Evolutionary conservation across 2,888 invertebrate genomes (phyloP).

Genomic region (Dexiosoma caninum): DNA sequence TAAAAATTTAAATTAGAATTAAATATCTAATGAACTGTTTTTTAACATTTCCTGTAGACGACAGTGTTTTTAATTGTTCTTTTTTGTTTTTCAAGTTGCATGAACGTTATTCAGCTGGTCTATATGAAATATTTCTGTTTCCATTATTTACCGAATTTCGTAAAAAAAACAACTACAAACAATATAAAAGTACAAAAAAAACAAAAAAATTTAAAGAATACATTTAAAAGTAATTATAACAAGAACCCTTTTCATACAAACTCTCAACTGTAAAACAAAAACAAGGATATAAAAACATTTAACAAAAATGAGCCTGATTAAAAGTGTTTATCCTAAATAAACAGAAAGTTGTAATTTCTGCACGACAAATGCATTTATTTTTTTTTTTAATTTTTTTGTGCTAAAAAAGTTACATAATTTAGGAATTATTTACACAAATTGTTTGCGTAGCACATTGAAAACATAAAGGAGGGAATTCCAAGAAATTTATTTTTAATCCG

Average conservation of each 20-base stretch:
- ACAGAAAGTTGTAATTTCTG: too few species aligned
- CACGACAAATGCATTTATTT: too few species aligned
- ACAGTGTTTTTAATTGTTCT: conserved; percentile 48
- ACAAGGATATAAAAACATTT: not conserved
- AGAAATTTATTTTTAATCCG: too few species aligned
- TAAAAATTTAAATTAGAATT: conserved; percentile 51
- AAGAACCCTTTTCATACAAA: not conserved
- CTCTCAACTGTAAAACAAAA: not conserved
- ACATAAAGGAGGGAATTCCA: too few species aligned
- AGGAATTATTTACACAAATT: not conserved
- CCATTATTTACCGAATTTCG: too few species aligned
- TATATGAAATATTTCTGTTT: too few species aligned
- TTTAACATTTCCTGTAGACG: conserved; percentile 44
- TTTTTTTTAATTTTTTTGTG: not conserved
- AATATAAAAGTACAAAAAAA: too few species aligned
- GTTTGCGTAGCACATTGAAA: not conserved
- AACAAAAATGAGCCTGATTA: not conserved
- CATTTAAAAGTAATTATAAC: not conserved
- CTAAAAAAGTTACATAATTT: not conserved
- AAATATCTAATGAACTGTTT: conserved; percentile 58
- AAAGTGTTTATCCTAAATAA: too few species aligned
- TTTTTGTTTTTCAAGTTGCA: not conserved
- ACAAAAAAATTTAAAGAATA: not conserved
- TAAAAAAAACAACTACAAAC: too few species aligned
- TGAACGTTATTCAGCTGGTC: too few species aligned